phyloP scores from a whole-genome alignment of 2,888 invertebrate species.

The Eupithecia centaureata region DNA sequence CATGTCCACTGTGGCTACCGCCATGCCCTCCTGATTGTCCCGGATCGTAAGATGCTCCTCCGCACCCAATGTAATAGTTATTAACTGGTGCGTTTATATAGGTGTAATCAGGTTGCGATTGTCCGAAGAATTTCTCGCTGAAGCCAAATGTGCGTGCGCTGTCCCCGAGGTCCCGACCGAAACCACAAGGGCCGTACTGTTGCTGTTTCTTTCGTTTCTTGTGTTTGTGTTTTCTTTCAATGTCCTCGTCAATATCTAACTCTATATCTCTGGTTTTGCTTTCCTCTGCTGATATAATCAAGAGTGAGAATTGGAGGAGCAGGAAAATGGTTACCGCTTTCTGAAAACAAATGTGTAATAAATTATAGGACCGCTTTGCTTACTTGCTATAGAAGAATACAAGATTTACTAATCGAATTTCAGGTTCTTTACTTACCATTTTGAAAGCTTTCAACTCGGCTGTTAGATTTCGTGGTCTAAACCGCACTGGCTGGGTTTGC shows the following conservation, averaged over 20 bases:
- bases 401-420: background rate
- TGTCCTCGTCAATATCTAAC: slow-evolving; percentile 54
- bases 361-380: background rate
- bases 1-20: slow-evolving; percentile 39
- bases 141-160: slow-evolving; percentile 58
- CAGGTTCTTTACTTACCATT: slow-evolving; percentile 53
- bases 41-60: slow-evolving; percentile 44
- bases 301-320: slow-evolving; percentile 51
- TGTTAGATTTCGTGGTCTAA: slow-evolving; percentile 41
- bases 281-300: slow-evolving; percentile 52
- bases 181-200: slow-evolving; percentile 60
- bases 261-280: slow-evolving; percentile 58
- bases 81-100: slow-evolving; percentile 73
- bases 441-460: slow-evolving; percentile 28
- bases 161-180: slow-evolving; percentile 47
- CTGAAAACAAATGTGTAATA: slow-evolving; percentile 49
- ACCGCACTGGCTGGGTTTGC: slow-evolving; percentile 45
- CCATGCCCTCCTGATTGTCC: slow-evolving; percentile 49
- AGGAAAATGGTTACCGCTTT: slow-evolving; percentile 54
- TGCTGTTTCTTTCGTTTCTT: slow-evolving; percentile 69
- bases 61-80: slow-evolving; percentile 75
- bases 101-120: slow-evolving; percentile 64
- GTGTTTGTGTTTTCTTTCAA: slow-evolving; percentile 59
- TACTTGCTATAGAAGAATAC: background rate
- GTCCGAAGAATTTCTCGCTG: slow-evolving; percentile 59